Percentiles rank a stretch among this genome's conserved stretches.
phyloP scores from a whole-genome alignment of 2,113 vertebrate genomes.

The Hyperopisus bebe region DNA sequence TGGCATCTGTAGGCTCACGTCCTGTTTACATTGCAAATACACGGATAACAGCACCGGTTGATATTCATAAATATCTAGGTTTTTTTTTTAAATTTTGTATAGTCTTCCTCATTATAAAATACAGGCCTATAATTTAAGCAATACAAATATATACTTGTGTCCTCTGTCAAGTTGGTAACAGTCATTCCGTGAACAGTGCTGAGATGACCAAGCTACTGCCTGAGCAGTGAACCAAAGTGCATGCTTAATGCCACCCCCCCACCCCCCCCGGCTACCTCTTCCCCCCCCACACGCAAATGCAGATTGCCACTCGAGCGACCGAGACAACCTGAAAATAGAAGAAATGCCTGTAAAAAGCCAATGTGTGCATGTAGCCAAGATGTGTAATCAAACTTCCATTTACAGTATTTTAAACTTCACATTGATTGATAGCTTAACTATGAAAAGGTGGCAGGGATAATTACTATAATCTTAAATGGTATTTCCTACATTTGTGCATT shows the following conservation, averaged over 20 bases:
- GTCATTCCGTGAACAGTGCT: conserved; percentile 39
- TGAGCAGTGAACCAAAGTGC: conserved; percentile 37
- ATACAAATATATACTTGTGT: conserved; percentile 54
- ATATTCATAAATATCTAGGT: conserved; percentile 25
- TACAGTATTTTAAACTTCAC: conserved; percentile 15
- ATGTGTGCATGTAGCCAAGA: neutral
- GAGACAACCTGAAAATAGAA: neutral
- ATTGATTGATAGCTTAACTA: conserved; percentile 13
- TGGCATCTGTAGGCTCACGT: neutral
- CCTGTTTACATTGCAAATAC: neutral
- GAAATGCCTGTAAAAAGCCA: neutral
- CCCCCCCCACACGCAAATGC: neutral
- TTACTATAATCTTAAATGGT: conserved; percentile 19
- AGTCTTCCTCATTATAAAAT: conserved; percentile 48
- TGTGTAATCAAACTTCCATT: neutral
- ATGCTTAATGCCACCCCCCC: neutral
- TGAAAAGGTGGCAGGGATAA: conserved; percentile 13
- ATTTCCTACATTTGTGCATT: conserved; percentile 14
- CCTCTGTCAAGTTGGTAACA: conserved; percentile 51
- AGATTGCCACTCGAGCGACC: neutral
- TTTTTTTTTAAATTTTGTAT: conserved; percentile 17
- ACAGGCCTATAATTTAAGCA: conserved; percentile 40
- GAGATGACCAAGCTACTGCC: conserved; percentile 36
- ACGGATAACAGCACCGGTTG: conserved; percentile 8
- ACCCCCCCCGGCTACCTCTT: neutral